Evolutionary conservation across 2,797 vertebrate genomes (phyloP).

Genomic region (Myotis pilosus): DNA sequence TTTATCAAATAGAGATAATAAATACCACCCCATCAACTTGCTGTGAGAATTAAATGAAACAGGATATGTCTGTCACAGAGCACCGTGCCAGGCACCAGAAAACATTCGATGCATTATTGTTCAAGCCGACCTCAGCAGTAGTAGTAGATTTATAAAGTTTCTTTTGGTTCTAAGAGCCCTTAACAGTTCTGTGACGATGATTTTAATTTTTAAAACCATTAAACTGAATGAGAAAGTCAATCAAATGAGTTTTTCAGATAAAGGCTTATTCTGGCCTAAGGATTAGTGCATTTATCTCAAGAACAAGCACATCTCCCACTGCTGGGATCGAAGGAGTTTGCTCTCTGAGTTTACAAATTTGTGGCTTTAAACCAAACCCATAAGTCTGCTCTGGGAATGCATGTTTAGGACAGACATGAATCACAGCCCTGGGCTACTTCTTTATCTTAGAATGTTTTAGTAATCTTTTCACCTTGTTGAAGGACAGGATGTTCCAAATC

Average conservation of each 20-base stretch:
- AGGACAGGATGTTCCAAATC: slow-evolving; percentile 77
- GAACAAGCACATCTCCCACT: not conserved
- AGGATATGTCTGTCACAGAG: not conserved
- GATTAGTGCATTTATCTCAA: not conserved
- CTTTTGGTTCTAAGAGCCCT: not conserved
- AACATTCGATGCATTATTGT: not conserved
- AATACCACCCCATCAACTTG: not conserved
- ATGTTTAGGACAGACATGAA: slow-evolving; percentile 71
- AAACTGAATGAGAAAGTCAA: slow-evolving; percentile 3
- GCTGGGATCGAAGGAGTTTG: not conserved
- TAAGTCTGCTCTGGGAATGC: slow-evolving; percentile 26
- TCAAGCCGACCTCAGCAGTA: not conserved
- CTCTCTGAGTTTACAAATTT: not conserved
- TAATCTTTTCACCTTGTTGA: slow-evolving; percentile 76
- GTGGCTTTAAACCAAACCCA: slow-evolving; percentile 37
- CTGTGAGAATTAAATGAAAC: not conserved
- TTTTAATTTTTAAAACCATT: slow-evolving; percentile 23
- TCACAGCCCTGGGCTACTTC: slow-evolving; percentile 73
- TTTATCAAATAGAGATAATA: not conserved
- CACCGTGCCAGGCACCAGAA: not conserved
- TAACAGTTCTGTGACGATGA: not conserved
- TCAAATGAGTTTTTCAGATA: not conserved
- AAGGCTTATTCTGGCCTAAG: not conserved
- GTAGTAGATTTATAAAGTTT: not conserved
- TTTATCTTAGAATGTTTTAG: slow-evolving; percentile 76